Evolutionary conservation across 2,113 vertebrate genomes (phyloP), one percentile per base, ranked within the genome.

Genomic region (Cebidichthys violaceus): DNA sequence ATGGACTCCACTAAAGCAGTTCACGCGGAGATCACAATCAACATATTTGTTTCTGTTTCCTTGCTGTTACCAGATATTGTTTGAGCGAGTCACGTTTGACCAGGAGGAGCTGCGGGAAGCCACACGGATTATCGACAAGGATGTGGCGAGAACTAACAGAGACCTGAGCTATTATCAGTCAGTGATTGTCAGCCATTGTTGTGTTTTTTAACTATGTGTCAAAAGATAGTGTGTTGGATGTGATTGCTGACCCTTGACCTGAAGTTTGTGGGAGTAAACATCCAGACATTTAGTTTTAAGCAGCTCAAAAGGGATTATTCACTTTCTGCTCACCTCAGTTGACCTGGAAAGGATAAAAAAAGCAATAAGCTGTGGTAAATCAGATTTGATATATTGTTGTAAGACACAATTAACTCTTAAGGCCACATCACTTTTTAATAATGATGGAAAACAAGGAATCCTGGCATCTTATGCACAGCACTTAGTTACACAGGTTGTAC

Each of bases 51-150:
- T 2, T 55, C 3, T 62, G 17, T 54, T 55, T 69, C 9, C 11
- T 27, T 50, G 9, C 13, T 71, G 27, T 84, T 6, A 22, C 20
- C 85, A 95, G 93, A 91, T 96, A 50, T 80, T 95, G 73, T 94
- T 95, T 90, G 93, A 95, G 77, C 90, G 95, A 3, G 85, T 91
- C 20, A 88, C 84, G 0, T 93, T 96, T 86, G 92, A 96, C 52
- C 60, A 87, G 11, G 82, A 88, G 41, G 93, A 95, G 73, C 93
- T 96, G 27, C 90, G 80, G 68, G 95, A 96, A 86, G 95, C 95
- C 29, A 89, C 92, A 70, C 84, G 95, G 22, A 96, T 96, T 79
- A 95, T 96, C 78, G 94, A 96, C 85, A 96, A 96, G 77, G 96
- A 96, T 54, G 94, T 95, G 3, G 94, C 96, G 0, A 89, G 96